Evolutionary conservation across 92 coral and sea anemone genomes (phyloP), one percentile per base, ranked within the genome.

Genomic region (Micromussa lordhowensis): DNA sequence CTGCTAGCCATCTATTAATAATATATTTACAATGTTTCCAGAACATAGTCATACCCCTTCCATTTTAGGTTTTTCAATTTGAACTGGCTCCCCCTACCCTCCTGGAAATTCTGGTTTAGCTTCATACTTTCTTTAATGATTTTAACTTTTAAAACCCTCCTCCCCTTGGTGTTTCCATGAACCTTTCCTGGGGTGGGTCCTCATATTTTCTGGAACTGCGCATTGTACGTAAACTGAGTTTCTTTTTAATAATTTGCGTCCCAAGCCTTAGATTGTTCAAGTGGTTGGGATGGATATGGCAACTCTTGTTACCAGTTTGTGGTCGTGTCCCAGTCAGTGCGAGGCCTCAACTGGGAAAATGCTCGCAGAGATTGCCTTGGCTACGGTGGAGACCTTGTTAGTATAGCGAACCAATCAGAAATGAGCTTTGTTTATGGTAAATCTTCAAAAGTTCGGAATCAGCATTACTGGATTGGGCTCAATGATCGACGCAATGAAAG

Each of bases 391-490:
- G 98, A 97, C 84, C 90, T 97, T 13, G 93, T 84, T 16, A 94
- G 98, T 76, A 87, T 97, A 19, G 85, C 88, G 3, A 86, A 92
- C 82, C 88, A 78, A 55, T 84, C 90, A 22, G 99, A 97, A 82
- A 92, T 89, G 89, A 66, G 73, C 82, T 97, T 96, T 64, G 79
- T 97, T 29, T 82, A 89, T 17, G 81, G 77, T 29, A 82, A 85
- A 75, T 87, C 94, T 1, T 88, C 86, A 0, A 71, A 82, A 61
- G 81, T 72, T 68, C 75, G 81, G 8, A 85, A 77, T 58, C 90
- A 90, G 44, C 87, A 80, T n/a, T 97, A 90, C 69, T 97, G 99
- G 99, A 94, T 97, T 81, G 99, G 99, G 48, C 73, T 91, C 1
- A 94, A 90, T 77, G 98, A 94, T 51, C 94, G 92, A 18, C 93